These are phyloP conservation scores for Dynastes maya DNA, from an alignment of 2,888 invertebrate species.

Conservation along the genomic window DNA sequence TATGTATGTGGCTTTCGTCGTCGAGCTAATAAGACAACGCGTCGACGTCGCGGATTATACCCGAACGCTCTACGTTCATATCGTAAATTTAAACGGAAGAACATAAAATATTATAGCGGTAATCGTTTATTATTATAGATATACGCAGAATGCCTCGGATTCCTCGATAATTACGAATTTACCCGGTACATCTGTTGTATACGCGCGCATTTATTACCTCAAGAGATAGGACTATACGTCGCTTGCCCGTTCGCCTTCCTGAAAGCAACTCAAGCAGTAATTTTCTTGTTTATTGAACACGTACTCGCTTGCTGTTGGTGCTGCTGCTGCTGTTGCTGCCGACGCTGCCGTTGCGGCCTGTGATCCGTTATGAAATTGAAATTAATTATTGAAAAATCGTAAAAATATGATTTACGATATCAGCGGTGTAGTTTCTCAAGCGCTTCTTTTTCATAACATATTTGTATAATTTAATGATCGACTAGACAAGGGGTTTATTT, in stretches of 20 bases:
- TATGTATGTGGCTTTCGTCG: not conserved
- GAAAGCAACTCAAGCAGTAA: conserved; percentile 39
- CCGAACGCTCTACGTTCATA: conserved; percentile 35
- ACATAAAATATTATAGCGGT: conserved; percentile 47
- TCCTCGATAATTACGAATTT: conserved; percentile 50
- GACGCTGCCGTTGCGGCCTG: not conserved
- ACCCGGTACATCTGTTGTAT: conserved; percentile 33
- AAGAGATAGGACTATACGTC: conserved; percentile 6
- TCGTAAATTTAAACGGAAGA: conserved; percentile 48
- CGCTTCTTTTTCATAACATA: conserved; percentile 17
- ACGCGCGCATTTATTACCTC: conserved; percentile 15
- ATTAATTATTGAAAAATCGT: conserved; percentile 41
- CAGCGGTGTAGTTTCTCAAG: not conserved
- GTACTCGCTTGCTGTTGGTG: conserved; percentile 3
- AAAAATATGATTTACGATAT: conserved; percentile 43
- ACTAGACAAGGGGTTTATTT: conserved; percentile 12
- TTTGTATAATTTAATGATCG: conserved; percentile 34
- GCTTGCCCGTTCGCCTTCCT: conserved; percentile 32
- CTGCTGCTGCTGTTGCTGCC: not conserved
- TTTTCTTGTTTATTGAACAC: conserved; percentile 44
- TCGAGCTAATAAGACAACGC: conserved; percentile 42
- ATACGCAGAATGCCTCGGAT: conserved; percentile 47
- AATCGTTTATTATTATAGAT: conserved; percentile 49
- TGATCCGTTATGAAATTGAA: conserved; percentile 42
- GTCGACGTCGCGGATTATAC: conserved; percentile 28